Evolutionary conservation across 2,888 invertebrate genomes (phyloP).

Genomic region (Dugesia japonica): DNA sequence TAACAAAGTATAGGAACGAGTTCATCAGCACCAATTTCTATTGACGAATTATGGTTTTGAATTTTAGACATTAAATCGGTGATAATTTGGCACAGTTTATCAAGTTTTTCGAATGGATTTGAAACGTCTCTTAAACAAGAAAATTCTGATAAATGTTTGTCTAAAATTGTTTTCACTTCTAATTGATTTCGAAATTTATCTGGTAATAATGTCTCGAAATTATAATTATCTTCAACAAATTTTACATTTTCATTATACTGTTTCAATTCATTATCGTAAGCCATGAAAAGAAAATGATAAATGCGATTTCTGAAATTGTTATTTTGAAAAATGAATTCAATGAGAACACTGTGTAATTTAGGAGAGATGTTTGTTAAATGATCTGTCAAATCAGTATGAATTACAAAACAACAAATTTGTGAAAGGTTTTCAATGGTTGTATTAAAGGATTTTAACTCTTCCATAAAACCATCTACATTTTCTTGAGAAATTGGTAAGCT

Average conservation of each 20-base stretch:
- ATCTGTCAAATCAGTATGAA: not conserved
- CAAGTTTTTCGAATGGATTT: not conserved
- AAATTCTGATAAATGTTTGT: not conserved
- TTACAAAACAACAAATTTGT: not conserved
- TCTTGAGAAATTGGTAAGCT: not conserved
- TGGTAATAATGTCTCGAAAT: not conserved
- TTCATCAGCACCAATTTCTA: conserved; percentile 3
- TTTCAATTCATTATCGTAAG: not conserved
- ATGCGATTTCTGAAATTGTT: not conserved
- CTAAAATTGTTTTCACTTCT: not conserved
- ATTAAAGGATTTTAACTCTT: not conserved
- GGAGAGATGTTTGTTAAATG: not conserved
- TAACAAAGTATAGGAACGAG: not conserved
- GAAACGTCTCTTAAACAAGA: not conserved
- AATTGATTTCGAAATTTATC: not conserved
- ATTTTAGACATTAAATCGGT: conserved; percentile 15
- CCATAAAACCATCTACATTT: not conserved
- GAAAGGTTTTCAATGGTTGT: not conserved
- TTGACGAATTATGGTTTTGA: not conserved
- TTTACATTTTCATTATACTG: not conserved
- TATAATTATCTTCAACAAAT: not conserved
- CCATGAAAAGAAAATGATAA: not conserved
- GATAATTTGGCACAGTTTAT: not conserved
- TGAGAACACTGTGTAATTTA: not conserved
- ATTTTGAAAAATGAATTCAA: not conserved